phyloP scores from a whole-genome alignment of 2,888 invertebrate genomes.

The Eugnorisma glareosa region DNA sequence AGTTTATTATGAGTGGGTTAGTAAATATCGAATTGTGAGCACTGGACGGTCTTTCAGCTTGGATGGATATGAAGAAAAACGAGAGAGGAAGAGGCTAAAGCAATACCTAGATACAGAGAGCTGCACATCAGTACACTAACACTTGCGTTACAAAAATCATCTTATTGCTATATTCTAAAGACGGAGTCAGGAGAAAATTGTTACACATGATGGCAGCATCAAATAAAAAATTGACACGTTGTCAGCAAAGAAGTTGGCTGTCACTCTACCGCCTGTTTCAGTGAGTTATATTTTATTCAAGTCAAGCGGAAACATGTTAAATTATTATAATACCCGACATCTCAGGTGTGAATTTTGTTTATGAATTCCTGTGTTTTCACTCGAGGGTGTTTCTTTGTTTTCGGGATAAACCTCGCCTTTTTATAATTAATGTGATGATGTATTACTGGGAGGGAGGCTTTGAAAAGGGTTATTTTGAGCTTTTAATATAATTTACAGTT shows the following conservation, averaged over 20 bases:
- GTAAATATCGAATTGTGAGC: background rate
- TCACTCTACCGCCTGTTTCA: constrained; percentile 10
- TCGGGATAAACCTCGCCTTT: constrained; percentile 29
- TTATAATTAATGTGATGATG: constrained; percentile 41
- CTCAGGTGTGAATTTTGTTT: constrained; percentile 82
- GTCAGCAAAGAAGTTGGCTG: constrained; percentile 36
- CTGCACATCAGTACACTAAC: background rate
- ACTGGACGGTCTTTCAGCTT: background rate
- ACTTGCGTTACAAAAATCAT: background rate
- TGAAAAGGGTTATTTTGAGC: constrained; percentile 23
- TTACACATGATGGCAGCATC: background rate
- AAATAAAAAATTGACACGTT: background rate
- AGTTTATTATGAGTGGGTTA: background rate
- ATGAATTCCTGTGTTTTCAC: constrained; percentile 67
- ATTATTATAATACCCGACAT: constrained; percentile 75
- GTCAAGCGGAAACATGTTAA: constrained; percentile 73
- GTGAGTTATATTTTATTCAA: constrained; percentile 72
- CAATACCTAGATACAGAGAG: background rate
- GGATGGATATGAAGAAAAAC: background rate
- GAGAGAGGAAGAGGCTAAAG: background rate
- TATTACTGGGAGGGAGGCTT: constrained; percentile 27
- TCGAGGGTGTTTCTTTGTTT: constrained; percentile 46
- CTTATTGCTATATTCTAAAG: background rate
- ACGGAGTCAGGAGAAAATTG: background rate
- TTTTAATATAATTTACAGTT: constrained; percentile 24